Conservation (phyloP, 2,113 vertebrate genomes). For the Rhinolophus sinicus region DNA sequence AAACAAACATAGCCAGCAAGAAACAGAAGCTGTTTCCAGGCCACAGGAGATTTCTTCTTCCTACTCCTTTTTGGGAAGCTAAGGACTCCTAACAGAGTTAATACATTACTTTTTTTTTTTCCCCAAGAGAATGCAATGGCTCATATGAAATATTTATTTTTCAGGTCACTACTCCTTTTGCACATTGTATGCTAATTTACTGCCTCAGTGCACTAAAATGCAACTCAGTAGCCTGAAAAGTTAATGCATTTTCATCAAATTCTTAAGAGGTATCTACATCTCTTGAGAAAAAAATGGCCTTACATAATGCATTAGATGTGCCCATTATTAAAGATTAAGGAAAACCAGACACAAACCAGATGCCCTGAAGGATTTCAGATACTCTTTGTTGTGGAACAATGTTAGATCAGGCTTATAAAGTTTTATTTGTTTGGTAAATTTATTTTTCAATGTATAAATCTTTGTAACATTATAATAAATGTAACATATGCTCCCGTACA, state of each 20-base stretch:
- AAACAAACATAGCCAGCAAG: conserved; percentile 30
- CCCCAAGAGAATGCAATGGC: conserved; percentile 14
- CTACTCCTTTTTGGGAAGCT: background rate
- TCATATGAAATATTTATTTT: conserved; percentile 76
- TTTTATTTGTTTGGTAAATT: conserved; percentile 48
- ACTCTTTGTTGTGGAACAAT: conserved; percentile 5
- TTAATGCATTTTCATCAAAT: conserved; percentile 78
- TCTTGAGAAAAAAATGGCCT: conserved; percentile 76
- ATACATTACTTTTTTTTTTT: background rate
- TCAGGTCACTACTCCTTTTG: conserved; percentile 66
- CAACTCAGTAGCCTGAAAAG: conserved; percentile 73
- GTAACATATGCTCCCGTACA: background rate
- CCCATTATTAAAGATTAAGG: conserved; percentile 79
- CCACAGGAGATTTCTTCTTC: conserved; percentile 55
- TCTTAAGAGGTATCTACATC: conserved; percentile 75
- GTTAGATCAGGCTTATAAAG: background rate
- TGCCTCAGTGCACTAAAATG: conserved; percentile 74
- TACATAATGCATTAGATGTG: conserved; percentile 78
- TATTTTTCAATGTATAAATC: conserved; percentile 27
- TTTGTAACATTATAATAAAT: background rate
- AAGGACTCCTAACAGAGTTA: conserved; percentile 50
- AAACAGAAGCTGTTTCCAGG: conserved; percentile 62
- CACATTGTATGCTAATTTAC: conserved; percentile 64
- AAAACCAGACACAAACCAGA: conserved; percentile 72
- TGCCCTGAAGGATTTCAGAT: conserved; percentile 46